Percentiles rank a stretch among this genome's conserved stretches.
These are phyloP conservation scores for Epizoanthus ramosus DNA, from an alignment of 92 coral and sea anemone genomes.

Conservation along the genomic window DNA sequence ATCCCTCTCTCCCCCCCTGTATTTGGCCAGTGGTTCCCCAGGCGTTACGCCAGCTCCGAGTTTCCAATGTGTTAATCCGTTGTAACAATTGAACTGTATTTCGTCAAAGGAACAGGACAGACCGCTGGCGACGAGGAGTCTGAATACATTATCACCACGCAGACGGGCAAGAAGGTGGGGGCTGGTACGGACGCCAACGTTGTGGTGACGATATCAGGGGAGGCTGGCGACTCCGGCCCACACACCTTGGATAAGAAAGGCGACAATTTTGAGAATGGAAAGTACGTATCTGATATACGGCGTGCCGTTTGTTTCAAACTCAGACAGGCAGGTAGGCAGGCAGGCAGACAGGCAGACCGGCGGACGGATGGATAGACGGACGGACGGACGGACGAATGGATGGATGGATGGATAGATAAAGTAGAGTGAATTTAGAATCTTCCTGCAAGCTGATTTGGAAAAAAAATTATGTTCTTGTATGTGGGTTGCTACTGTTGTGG, in stretches of 20 bases:
- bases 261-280: slow-evolving; percentile 33
- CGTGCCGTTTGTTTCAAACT: too few species aligned
- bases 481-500: too few species aligned
- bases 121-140: slow-evolving; percentile 4
- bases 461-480: too few species aligned
- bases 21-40: too few species aligned
- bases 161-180: slow-evolving; percentile 28
- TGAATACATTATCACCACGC: slow-evolving; percentile 29
- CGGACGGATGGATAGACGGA: too few species aligned
- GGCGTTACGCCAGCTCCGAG: not conserved
- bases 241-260: slow-evolving; percentile 17
- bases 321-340: too few species aligned
- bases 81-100: not conserved
- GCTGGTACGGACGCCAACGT: slow-evolving; percentile 42
- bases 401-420: too few species aligned
- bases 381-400: too few species aligned
- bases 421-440: too few species aligned
- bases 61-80: not conserved
- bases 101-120: not conserved
- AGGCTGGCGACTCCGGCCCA: slow-evolving; percentile 24
- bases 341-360: too few species aligned
- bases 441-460: too few species aligned
- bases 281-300: not conserved
- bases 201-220: slow-evolving; percentile 30
- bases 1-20: too few species aligned